These are phyloP conservation scores for Tympanoctomys barrerae DNA, from an alignment of 2,797 vertebrate genomes.

Conservation along the genomic window DNA sequence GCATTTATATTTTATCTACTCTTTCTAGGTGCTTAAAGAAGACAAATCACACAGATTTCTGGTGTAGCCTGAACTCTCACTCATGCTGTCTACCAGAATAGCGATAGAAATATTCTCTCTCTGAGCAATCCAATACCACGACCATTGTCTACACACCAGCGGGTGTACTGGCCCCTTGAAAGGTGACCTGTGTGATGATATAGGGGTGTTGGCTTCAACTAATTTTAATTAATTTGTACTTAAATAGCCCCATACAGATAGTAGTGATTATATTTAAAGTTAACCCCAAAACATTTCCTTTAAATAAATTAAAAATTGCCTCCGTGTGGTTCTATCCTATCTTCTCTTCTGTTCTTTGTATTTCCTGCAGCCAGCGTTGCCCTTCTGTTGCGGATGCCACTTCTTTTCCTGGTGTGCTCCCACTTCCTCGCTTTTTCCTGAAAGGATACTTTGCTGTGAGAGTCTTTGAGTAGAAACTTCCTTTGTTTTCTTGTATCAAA, in stretches of 20 bases:
- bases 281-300: slow-evolving; percentile 20
- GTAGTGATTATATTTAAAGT: neutral
- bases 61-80: neutral
- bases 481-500: slow-evolving; percentile 30
- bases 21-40: neutral
- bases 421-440: neutral
- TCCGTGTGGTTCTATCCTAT: neutral
- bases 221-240: neutral
- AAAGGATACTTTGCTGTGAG: neutral
- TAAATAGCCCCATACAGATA: neutral
- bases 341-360: neutral
- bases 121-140: neutral
- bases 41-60: neutral
- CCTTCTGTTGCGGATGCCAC: neutral
- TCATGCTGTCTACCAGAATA: neutral
- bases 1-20: neutral
- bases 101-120: neutral
- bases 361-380: neutral
- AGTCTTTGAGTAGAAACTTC: neutral
- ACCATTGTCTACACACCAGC: neutral
- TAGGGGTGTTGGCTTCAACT: neutral
- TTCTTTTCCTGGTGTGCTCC: neutral
- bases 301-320: neutral
- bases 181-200: neutral
- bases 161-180: neutral